Evolutionary conservation across 2,888 invertebrate species (phyloP).

Genomic region (Euplagia quadripunctaria): DNA sequence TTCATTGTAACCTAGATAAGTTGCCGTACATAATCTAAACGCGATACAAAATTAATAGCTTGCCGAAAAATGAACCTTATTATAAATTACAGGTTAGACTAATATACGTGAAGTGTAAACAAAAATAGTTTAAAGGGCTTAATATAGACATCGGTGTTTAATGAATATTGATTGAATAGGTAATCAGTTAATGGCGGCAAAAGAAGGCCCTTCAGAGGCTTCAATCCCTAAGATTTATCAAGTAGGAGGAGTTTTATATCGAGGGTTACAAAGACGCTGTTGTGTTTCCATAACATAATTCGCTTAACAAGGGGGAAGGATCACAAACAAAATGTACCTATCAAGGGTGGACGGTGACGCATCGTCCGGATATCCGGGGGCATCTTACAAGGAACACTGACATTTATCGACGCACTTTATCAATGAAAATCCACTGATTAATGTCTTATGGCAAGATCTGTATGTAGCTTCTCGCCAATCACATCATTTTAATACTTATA

Average conservation of each 20-base stretch:
- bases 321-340: slow-evolving; percentile 51
- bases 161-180: slow-evolving; percentile 7
- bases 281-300: slow-evolving; percentile 80
- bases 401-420: slow-evolving; percentile 79
- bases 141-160: neutral
- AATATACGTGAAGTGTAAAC: slow-evolving; percentile 1
- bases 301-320: slow-evolving; percentile 70
- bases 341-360: slow-evolving; percentile 70
- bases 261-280: slow-evolving; percentile 74
- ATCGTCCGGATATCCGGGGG: slow-evolving; percentile 74
- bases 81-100: slow-evolving; percentile 5
- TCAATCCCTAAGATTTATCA: slow-evolving; percentile 56
- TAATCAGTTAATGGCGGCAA: slow-evolving; percentile 25
- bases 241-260: slow-evolving; percentile 74
- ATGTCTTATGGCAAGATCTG: slow-evolving; percentile 29
- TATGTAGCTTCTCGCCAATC: neutral
- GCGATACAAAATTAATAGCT: slow-evolving; percentile 20
- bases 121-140: neutral
- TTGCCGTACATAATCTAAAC: slow-evolving; percentile 15
- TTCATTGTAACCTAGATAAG: slow-evolving; percentile 34
- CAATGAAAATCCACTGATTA: slow-evolving; percentile 59
- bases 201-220: slow-evolving; percentile 36
- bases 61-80: slow-evolving; percentile 18
- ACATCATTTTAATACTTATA: neutral
- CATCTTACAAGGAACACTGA: slow-evolving; percentile 60